Evolutionary conservation across 2,797 vertebrate species (phyloP), one percentile per base, ranked within the genome.

Genomic region (Thripadectes ignobilis): DNA sequence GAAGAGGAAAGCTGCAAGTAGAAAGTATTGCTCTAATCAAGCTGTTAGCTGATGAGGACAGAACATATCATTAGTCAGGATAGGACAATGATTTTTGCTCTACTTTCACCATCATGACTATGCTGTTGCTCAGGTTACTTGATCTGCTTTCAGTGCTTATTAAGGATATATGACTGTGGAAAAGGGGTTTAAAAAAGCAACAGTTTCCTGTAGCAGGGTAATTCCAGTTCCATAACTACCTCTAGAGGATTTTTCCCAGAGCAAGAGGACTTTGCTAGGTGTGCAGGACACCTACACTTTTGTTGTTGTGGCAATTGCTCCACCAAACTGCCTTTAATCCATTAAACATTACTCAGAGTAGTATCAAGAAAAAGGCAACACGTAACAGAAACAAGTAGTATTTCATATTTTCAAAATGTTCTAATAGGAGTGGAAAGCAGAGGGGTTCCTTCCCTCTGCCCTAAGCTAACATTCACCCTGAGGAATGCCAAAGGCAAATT

Each of bases 401-500:
- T 52, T 93, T 93, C 27, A 41, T 55, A 23, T 63, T 90, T 95
- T 82, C 52, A 61, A 84, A 84, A 57, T n/a, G 29, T 36, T 58
- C 45, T 34, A 52, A 84, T 16, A 52, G 41, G 48, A 86, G 16
- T 34, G 38, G 41, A 88, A 93, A 66, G 45, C 63, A 73, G 48
- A 93, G 57, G 59, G 21, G 29, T 57, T 96, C 66, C 87, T 89
- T 95, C 59, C 48, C 85, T 81, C 41, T 88, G 63, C 58, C 62
- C 43, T 85, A 69, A 92, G 34, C n/a, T 92, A 76, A 84, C 55
- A 59, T 66, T 90, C 63, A 49, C 59, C 48, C 52, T 34, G 14
- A 74, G 36, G 61, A 66, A 79, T 57, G 81, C 34, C 3, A 14
- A 87, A 91, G 73, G 66, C 29, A 94, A 93, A 73, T 91, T 46